Percentiles rank a stretch among this genome's conserved stretches.
Evolutionary conservation across 2,797 vertebrate genomes (phyloP).

Genomic region (Cyclura pinguis): DNA sequence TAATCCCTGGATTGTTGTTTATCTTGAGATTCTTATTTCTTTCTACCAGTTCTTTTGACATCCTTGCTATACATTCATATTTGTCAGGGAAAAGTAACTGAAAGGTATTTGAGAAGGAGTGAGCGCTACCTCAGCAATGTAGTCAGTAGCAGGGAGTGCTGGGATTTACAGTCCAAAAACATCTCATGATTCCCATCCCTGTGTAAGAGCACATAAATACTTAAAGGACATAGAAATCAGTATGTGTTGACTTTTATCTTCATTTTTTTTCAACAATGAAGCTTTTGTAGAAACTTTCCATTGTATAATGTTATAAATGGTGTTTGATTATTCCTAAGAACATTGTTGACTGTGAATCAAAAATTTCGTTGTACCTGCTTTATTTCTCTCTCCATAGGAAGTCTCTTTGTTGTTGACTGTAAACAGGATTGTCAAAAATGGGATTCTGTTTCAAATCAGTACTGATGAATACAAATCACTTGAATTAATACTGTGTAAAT

Average conservation of each 20-base stretch:
- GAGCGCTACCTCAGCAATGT: no score
- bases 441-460: background rate
- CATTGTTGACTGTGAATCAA: background rate
- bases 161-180: no score
- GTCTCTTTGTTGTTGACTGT: background rate
- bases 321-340: background rate
- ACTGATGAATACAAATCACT: background rate
- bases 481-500: background rate
- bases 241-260: background rate
- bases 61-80: background rate
- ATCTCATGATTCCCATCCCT: no score
- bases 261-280: background rate
- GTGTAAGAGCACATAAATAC: background rate
- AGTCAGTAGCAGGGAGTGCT: no score
- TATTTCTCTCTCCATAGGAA: no score
- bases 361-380: background rate
- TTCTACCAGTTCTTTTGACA: background rate
- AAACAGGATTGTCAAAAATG: background rate
- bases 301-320: background rate
- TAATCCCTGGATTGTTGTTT: background rate
- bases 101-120: no score
- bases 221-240: background rate
- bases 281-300: background rate
- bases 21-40: slow-evolving; percentile 17
- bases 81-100: background rate